Evolutionary conservation across 2,888 invertebrate species (phyloP), one percentile per base, ranked within the genome.

Genomic region (Phyto melanocephala): DNA sequence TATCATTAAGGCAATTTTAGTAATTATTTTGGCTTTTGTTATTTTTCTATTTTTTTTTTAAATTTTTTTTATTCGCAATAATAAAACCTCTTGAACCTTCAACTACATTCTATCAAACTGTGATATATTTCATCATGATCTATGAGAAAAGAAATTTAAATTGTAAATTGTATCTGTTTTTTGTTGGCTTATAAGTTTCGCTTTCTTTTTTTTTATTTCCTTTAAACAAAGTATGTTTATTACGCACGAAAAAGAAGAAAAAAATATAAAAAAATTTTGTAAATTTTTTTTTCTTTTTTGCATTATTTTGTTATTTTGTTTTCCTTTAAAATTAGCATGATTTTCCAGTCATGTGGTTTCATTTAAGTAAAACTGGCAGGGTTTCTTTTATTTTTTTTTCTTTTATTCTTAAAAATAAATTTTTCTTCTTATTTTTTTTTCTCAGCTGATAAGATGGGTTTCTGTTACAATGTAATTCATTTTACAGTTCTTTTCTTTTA

Each of bases 261-360:
- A 52, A 40, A 20, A 71, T 1, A 47, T 13, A 60, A 71, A 40
- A 1, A 20, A 33, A 35, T 63, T 45, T 13, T 52, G n/a, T 37
- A 40, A 15, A 24, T 47, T 75, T 75, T 56, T 28, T 68, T 15
- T 60, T 7, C 7, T 17, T 45, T 17, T 45, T 40, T 1, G 15
- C 17, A 45, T 42, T 54, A 17, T 70, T 52, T 45, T 45, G 28
- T 37, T 52, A 60, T 42, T 60, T 60, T 60, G 65, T 60, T 74
- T 80, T 74, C 60, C 20, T 7, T 68, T 60, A 22, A 75, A 82
- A 82, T 82, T 82, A 75, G 63, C 79, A 76, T 70, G 75, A 82
- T 82, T 79, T 82, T 82, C 75, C 79, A 82, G 82, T 71, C 79
- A 82, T 82, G 82, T 79, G 78, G 82, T 82, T 82, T 81, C 72